Conservation (phyloP, 2,888 invertebrate genomes). For the Rotaria sp. region DNA sequence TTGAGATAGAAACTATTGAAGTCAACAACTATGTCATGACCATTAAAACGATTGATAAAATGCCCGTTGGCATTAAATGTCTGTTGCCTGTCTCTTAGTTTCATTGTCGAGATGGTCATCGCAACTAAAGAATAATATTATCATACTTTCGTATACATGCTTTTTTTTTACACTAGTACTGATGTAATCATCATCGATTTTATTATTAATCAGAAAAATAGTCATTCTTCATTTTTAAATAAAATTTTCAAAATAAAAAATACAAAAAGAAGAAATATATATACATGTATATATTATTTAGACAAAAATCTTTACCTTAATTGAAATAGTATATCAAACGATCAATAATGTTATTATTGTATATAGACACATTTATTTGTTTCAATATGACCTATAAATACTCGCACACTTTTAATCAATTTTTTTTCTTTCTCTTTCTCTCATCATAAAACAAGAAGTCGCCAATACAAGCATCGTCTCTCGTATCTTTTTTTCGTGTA, state of each 20-base stretch:
- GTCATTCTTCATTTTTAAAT: background rate
- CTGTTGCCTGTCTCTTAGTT: background rate
- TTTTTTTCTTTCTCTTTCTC: background rate
- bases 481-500: background rate
- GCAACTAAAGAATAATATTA: background rate
- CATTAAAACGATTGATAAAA: background rate
- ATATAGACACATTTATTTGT: background rate
- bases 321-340: background rate
- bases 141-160: too few species aligned
- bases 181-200: too few species aligned
- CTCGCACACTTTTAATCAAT: background rate
- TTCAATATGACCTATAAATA: background rate
- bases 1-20: background rate
- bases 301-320: too few species aligned
- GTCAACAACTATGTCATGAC: background rate
- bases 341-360: background rate
- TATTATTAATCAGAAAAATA: background rate
- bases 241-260: background rate
- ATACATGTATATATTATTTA: too few species aligned
- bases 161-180: too few species aligned
- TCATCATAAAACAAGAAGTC: conserved; percentile 9
- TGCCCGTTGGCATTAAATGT: background rate
- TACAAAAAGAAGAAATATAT: too few species aligned
- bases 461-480: background rate
- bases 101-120: background rate